Percentiles rank a stretch among this genome's conserved stretches.
These are phyloP conservation scores for Caenorhabditis latens DNA, from an alignment of 1,140 invertebrate species.

Conservation along the genomic window DNA sequence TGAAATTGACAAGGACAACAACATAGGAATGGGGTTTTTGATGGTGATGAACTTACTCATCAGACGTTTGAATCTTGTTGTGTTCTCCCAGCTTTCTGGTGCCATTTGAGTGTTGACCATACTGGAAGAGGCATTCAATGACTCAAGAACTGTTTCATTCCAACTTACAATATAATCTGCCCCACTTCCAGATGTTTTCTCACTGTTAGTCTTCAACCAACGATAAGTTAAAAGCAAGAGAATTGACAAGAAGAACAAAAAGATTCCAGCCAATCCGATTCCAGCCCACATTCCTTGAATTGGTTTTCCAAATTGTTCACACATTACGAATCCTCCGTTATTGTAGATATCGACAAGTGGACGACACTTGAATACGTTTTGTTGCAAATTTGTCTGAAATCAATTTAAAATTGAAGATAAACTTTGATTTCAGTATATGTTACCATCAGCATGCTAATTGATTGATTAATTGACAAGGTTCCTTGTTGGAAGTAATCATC, in stretches of 20 bases:
- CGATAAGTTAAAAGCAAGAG: slow-evolving; percentile 10
- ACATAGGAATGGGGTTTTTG: neutral
- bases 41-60: slow-evolving; percentile 11
- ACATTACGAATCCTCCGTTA: slow-evolving; percentile 34
- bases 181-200: slow-evolving; percentile 3
- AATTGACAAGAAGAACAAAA: slow-evolving; percentile 34
- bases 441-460: neutral
- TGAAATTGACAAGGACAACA: neutral
- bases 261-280: slow-evolving; percentile 29
- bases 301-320: slow-evolving; percentile 24
- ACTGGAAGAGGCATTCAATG: neutral
- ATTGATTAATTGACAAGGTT: neutral
- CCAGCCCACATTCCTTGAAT: slow-evolving; percentile 47
- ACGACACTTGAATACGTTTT: slow-evolving; percentile 23
- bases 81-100: slow-evolving; percentile 4
- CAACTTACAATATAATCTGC: neutral
- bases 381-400: slow-evolving; percentile 15
- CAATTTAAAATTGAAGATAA: no score
- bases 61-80: neutral
- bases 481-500: slow-evolving; percentile 7
- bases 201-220: slow-evolving; percentile 37
- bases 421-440: neutral
- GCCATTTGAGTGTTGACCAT: neutral
- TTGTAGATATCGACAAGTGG: slow-evolving; percentile 26
- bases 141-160: neutral